Base-by-base conservation (phyloP, 2,888 invertebrate genomes). In the Troilus luridus region DNA sequence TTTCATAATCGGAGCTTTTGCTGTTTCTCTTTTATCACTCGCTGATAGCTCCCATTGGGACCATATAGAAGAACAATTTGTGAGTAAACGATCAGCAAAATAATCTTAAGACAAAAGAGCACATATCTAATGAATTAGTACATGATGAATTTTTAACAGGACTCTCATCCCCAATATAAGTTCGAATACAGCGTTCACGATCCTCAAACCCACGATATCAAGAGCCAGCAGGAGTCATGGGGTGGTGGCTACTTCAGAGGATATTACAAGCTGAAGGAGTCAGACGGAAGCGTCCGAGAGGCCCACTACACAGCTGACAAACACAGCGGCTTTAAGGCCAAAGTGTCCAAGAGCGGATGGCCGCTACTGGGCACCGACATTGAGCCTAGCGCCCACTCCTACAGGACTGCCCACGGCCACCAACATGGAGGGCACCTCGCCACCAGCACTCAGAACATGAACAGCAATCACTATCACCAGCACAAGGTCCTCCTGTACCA, bases 161-260 rank as follows among this genome's bases (percentile, higher is more conserved):
- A 67, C 24, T 67, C 54, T 14, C 81, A 54, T 54, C 54, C 81
- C 9, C 81, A 81, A 12, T 81, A 81, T 12, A 81, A 54, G 81
- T 54, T 81, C 21, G 81, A 81, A 81, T 81, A 81, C 54, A 81
- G 81, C 81, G 81, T 81, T 14, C 81, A 81, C 21, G 81, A 81
- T 21, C 54, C 54, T 21, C 81, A 81, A 54, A 81, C 81, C 21
- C 81, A 81, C 11, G 81, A 81, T 10, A 10, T 81, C 0, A 81
- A 81, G 54, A n/a, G n/a, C n/a, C n/a, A n/a, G n/a, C n/a, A n/a
- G n/a, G n/a, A n/a, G n/a, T n/a, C n/a, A n/a, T n/a, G n/a, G n/a
- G 81, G 54, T 54, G 81, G 81, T 0, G 81, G 54, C 81, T 19
- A 54, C 2, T 54, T 81, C 81, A 81, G 21, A 81, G 81, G 81